Conservation (phyloP, 1,140 invertebrate species). For the Hyphantria cunea region DNA sequence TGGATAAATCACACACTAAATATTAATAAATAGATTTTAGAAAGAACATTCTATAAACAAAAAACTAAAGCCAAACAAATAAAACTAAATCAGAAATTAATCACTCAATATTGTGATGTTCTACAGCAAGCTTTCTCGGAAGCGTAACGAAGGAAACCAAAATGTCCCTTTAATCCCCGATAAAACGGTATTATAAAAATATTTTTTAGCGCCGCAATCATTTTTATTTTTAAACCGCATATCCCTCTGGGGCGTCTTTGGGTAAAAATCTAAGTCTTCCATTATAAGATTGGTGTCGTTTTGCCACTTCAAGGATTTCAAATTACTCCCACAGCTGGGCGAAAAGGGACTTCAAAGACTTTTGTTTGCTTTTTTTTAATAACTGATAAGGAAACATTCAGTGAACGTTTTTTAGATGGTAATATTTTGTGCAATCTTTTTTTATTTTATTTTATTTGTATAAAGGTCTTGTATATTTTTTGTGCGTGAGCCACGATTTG, state of each 20-base stretch:
- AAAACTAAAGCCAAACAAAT: too few species aligned
- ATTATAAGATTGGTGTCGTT: slow-evolving; percentile 2
- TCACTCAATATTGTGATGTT: too few species aligned
- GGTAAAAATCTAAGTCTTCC: not conserved
- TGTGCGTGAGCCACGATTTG: too few species aligned
- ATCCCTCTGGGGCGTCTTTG: not conserved
- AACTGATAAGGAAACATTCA: not conserved
- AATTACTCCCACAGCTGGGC: not conserved
- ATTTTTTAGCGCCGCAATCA: not conserved
- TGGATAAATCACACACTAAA: too few species aligned
- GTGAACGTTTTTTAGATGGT: not conserved
- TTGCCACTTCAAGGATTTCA: not conserved
- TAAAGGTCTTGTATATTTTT: too few species aligned
- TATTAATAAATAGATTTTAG: too few species aligned
- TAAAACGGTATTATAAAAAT: too few species aligned
- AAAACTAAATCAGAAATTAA: too few species aligned
- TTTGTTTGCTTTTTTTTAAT: not conserved
- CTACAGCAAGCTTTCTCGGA: too few species aligned
- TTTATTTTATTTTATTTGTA: too few species aligned
- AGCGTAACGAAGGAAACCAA: not conserved
- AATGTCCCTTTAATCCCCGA: not conserved
- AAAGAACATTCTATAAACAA: too few species aligned
- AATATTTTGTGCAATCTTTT: not conserved
- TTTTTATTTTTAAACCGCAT: not conserved
- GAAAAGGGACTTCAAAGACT: slow-evolving; percentile 2